Evolutionary conservation across 2,888 invertebrate genomes (phyloP).

Genomic region (Kryphioiulus occultus): DNA sequence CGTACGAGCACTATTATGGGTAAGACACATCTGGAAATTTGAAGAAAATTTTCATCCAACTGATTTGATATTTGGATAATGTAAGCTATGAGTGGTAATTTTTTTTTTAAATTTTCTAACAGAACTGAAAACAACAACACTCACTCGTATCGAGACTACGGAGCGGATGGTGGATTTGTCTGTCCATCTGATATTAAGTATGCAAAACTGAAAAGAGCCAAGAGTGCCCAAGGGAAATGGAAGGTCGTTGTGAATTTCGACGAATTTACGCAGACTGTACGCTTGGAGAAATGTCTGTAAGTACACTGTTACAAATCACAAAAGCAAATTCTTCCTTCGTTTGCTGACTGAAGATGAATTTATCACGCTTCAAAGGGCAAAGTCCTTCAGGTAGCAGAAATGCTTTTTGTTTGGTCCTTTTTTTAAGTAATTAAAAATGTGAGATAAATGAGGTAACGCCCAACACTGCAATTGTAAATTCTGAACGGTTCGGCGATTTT

Average conservation of each 20-base stretch:
- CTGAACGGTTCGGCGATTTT: background rate
- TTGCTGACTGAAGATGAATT: background rate
- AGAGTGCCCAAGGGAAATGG: constrained; percentile 78
- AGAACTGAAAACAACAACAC: constrained; percentile 49
- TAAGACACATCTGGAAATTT: background rate
- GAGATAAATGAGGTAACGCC: background rate
- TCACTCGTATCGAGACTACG: constrained; percentile 62
- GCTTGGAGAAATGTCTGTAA: constrained; percentile 82
- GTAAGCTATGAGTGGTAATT: background rate
- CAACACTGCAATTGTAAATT: background rate
- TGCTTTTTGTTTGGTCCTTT: background rate
- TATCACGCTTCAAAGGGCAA: background rate
- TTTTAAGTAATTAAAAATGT: constrained; percentile 11
- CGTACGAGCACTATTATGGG: constrained; percentile 61
- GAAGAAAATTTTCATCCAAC: background rate
- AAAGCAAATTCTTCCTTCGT: background rate
- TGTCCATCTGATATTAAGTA: constrained; percentile 81
- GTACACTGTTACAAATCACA: constrained; percentile 58
- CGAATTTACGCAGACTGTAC: constrained; percentile 81
- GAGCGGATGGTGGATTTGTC: constrained; percentile 74
- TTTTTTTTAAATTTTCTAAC: constrained; percentile 35
- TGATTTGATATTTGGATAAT: background rate
- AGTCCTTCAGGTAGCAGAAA: constrained; percentile 43
- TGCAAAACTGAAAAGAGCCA: constrained; percentile 79
- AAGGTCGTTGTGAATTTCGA: constrained; percentile 82